Evolutionary conservation across 2,113 vertebrate genomes (phyloP).

Genomic region (Fulmarus glacialis): DNA sequence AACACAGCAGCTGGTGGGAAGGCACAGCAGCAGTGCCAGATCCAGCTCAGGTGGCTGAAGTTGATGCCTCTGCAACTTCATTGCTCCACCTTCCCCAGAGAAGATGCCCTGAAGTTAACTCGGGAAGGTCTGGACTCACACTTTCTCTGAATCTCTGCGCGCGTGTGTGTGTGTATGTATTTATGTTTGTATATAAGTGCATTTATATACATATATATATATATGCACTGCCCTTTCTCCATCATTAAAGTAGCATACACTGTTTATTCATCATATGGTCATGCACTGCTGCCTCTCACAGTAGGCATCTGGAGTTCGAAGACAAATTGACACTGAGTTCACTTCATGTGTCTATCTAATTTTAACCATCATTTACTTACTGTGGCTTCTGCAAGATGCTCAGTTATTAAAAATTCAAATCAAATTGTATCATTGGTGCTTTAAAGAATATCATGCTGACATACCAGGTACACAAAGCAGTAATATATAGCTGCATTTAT

Average conservation of each 20-base stretch:
- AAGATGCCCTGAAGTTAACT: neutral
- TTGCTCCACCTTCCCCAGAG: neutral
- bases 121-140: neutral
- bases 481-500: neutral
- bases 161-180: no score
- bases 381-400: neutral
- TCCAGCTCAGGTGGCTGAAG: neutral
- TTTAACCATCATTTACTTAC: neutral
- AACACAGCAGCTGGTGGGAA: neutral
- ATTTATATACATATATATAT: neutral
- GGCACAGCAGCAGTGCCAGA: neutral
- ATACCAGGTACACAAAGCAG: neutral
- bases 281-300: neutral
- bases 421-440: neutral
- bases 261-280: neutral
- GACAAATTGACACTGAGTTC: neutral
- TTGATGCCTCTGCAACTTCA: neutral
- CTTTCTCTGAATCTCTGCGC: neutral
- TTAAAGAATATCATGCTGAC: neutral
- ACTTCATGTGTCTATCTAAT: neutral
- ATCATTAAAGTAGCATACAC: neutral
- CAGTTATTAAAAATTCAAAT: slow-evolving; percentile 30
- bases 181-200: neutral
- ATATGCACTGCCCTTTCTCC: neutral
- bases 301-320: neutral